Evolutionary conservation across 2,113 vertebrate genomes (phyloP).

Genomic region (Regulus satrapa): DNA sequence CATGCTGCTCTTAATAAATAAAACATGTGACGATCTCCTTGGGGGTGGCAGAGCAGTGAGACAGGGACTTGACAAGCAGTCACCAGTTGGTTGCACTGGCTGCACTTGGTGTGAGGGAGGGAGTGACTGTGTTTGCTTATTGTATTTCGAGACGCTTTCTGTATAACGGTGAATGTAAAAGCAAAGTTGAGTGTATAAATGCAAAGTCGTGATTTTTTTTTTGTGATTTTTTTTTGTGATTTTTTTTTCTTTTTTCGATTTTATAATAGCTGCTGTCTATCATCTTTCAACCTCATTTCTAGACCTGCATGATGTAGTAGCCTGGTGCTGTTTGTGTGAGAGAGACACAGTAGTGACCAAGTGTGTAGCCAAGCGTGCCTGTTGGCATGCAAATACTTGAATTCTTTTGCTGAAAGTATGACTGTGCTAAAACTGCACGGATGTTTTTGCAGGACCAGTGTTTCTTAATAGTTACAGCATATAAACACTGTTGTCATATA

Average conservation of each 20-base stretch:
- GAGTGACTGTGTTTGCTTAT: not conserved
- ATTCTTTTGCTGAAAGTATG: not conserved
- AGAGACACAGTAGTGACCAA: not conserved
- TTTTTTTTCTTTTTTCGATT: too few species aligned
- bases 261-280: not conserved
- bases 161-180: not conserved
- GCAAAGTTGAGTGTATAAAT: not conserved
- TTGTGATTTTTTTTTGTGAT: not conserved
- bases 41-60: not conserved
- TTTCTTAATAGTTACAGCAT: not conserved
- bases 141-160: not conserved
- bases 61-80: not conserved
- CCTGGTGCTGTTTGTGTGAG: not conserved
- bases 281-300: not conserved
- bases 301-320: too few species aligned
- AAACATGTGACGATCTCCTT: not conserved
- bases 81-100: not conserved
- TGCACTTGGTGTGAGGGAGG: not conserved
- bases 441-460: not conserved
- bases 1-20: not conserved
- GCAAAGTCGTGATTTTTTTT: accelerated
- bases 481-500: not conserved
- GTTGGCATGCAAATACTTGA: not conserved
- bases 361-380: not conserved
- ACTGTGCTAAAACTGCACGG: not conserved